Base-by-base conservation (phyloP, 2,113 vertebrate genomes). In the Dinomys branickii region DNA sequence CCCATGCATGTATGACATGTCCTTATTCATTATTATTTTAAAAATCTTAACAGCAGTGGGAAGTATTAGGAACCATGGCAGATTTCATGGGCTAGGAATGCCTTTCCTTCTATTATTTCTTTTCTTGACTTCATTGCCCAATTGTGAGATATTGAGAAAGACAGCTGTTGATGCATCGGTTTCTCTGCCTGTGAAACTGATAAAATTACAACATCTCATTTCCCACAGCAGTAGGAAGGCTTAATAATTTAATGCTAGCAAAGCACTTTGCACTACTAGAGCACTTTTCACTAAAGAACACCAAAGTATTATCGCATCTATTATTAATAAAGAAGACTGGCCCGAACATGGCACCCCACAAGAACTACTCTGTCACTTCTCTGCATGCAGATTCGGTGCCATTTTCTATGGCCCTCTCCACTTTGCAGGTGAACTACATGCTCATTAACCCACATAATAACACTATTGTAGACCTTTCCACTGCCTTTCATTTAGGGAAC, bases 391-490 rank as follows among this genome's bases (percentile, higher is more conserved):
- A 90, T 28, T 24, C 44, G 47, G 63, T 73, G 54, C 54, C 75
- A 35, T 90, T 94, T 63, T 85, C 86, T 54, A 1, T 7, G 52
- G 81, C 22, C 41, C 19, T 85, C 63, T 94, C 88, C 38, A 65
- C 56, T n/a, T 56, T 22, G 33, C 75, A 41, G 28, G 85, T 61
- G 44, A 89, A 22, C 63, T 69, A 80, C n/a, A 52, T 95, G 33
- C 65, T 91, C 44, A 17, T 81, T 94, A 97, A 86, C 67, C 61
- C 81, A 89, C 71, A 65, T 81, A 63, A 83, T 56, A 65, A 44
- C 59, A 52, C 69, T 4, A 6, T 50, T 78, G 90, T 63, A 59
- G 67, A 71, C 44, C 80, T 95, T 86, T 41, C 65, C 30, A 33
- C 56, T 22, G 22, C 47, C 22, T 96, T 71, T 65, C 54, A 58